These are phyloP conservation scores for Agrochola lychnidis DNA, from an alignment of 2,888 invertebrate species.

Conservation along the genomic window DNA sequence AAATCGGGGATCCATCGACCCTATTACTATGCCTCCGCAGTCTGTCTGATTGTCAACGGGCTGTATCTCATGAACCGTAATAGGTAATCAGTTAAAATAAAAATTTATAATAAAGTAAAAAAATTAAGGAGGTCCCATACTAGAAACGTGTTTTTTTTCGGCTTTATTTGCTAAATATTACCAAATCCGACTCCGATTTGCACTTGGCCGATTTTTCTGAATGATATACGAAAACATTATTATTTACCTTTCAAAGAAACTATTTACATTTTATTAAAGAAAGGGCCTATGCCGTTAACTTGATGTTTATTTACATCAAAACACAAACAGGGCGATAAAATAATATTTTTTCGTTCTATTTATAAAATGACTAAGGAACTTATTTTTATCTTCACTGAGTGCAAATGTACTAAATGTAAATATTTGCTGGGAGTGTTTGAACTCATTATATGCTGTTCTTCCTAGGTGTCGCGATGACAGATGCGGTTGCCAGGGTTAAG, in stretches of 20 bases:
- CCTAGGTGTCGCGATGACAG: not conserved
- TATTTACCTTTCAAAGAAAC: not conserved
- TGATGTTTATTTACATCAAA: not conserved
- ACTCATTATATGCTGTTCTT: slow-evolving; percentile 9
- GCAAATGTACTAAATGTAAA: slow-evolving; percentile 15
- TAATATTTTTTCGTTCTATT: slow-evolving; percentile 34
- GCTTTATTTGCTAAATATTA: too few species aligned
- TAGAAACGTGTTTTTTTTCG: too few species aligned
- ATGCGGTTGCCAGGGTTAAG: not conserved
- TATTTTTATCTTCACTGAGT: slow-evolving; percentile 39
- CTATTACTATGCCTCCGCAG: too few species aligned
- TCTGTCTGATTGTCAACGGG: too few species aligned
- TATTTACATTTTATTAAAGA: not conserved
- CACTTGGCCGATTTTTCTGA: too few species aligned
- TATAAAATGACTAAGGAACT: slow-evolving; percentile 44
- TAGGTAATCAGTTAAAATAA: too few species aligned
- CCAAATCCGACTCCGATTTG: too few species aligned
- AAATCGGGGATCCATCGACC: too few species aligned
- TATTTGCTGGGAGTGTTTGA: slow-evolving; percentile 25
- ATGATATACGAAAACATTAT: too few species aligned
- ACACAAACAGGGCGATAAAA: slow-evolving; percentile 28
- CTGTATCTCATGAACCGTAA: too few species aligned
- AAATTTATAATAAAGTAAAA: too few species aligned
- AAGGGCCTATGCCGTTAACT: not conserved
- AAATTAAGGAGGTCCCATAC: too few species aligned